phyloP scores from a whole-genome alignment of 2,888 invertebrate genomes.

The Scaeva pyrastri region DNA sequence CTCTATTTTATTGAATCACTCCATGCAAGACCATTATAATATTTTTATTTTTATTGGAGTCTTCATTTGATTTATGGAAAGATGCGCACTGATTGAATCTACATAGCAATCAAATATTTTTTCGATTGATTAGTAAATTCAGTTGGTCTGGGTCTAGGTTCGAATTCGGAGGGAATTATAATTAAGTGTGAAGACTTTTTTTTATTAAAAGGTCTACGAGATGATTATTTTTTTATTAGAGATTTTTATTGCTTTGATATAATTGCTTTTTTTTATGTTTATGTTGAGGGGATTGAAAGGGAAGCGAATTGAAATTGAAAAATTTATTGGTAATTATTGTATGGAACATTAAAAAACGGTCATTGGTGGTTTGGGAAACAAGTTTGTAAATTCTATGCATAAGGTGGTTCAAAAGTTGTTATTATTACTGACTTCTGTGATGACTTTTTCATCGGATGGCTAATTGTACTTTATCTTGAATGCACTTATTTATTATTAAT shows the following conservation, averaged over 20 bases:
- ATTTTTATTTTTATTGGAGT: slow-evolving; percentile 36
- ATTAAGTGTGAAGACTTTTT: slow-evolving; percentile 53
- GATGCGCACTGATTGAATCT: slow-evolving; percentile 46
- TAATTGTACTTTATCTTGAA: too few relatives aligned
- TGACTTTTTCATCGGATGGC: too few relatives aligned
- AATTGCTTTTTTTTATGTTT: slow-evolving; percentile 22
- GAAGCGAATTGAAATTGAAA: slow-evolving; percentile 14
- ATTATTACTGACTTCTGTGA: too few relatives aligned
- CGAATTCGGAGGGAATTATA: too few relatives aligned
- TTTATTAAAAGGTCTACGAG: slow-evolving; percentile 31
- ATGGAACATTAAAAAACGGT: slow-evolving; percentile 11
- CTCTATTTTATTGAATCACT: slow-evolving; percentile 33
- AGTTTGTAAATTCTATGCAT: too few relatives aligned
- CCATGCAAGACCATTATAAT: slow-evolving; percentile 45
- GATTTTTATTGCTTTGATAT: slow-evolving; percentile 42
- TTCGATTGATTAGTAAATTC: slow-evolving; percentile 53
- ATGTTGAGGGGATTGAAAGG: slow-evolving; percentile 14
- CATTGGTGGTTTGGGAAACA: slow-evolving; percentile 28
- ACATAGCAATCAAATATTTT: slow-evolving; percentile 41
- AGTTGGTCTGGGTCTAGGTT: slow-evolving; percentile 19
- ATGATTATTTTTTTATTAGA: slow-evolving; percentile 24
- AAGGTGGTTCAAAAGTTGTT: too few relatives aligned
- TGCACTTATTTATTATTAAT: too few relatives aligned
- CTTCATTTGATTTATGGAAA: slow-evolving; percentile 28
- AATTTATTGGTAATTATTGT: slow-evolving; percentile 24